Base-by-base conservation (phyloP, 2,113 vertebrate genomes). In the Psephotus haematonotus region DNA sequence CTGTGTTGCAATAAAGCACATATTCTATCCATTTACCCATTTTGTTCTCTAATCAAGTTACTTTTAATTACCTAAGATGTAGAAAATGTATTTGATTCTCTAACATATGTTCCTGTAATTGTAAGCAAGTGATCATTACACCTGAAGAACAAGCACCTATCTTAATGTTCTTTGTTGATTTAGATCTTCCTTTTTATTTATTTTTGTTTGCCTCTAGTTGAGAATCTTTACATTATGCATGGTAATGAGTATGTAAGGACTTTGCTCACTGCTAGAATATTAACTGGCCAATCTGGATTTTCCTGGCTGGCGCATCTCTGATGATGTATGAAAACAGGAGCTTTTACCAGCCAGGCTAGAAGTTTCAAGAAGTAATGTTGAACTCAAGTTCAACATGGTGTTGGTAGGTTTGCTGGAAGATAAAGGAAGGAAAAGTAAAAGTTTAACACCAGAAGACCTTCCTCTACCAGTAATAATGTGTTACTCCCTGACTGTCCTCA, bases 111-210 rank as follows among this genome's bases (percentile, higher is more conserved):
- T 81, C 8, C n/a, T 55, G 17, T 63, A 82, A 71, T 85, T 91
- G 33, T 62, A 64, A 74, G 9, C 9, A 44, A 88, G 23, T 28
- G 12, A 84, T 84, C 35, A 68, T 88, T 82, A 33, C 19, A 76
- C 24, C 20, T 96, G 86, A 72, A 91, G 89, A 93, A 22, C 50
- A 75, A 79, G 10, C 17, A 79, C 39, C 88, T 91, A 76, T 33
- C 33, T 67, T 88, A 83, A 70, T 71, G 33, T 50, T 87, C 55
- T 84, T 20, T 75, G 35, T 41, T 87, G 22, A 88, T 75, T 81
- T 84, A 37, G 35, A 29, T 59, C 0, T 41, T 44, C 78, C 82
- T 46, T 53, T 4, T 63, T 37, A 4, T 37, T 88, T 72, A 2
- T n/a, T 84, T 82, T 86, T 75, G 7, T 64, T 91, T 63, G 22